Percentiles rank a stretch among this genome's conserved stretches.
These are phyloP conservation scores for Melinaea marsaeus DNA, from an alignment of 2,888 invertebrate genomes.

Conservation along the genomic window DNA sequence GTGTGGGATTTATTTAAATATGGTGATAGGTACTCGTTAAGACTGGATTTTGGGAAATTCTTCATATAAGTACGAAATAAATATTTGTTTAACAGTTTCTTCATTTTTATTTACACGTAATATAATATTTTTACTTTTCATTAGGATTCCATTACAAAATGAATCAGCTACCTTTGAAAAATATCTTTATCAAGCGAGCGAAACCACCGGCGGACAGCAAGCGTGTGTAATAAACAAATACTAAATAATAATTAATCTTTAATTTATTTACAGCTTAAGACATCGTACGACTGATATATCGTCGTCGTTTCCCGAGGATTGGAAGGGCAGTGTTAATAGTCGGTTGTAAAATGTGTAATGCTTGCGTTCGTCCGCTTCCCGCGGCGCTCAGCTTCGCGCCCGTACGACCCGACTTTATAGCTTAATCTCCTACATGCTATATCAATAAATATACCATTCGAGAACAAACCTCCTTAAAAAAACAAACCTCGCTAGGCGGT, in stretches of 20 bases:
- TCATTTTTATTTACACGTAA: too few species aligned
- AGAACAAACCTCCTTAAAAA: slow-evolving; percentile 48
- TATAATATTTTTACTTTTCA: too few species aligned
- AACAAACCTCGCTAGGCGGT: slow-evolving; percentile 31
- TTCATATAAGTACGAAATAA: too few species aligned
- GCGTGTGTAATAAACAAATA: too few species aligned
- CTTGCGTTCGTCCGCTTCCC: slow-evolving; percentile 53
- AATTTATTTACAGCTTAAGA: background rate
- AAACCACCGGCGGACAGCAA: too few species aligned
- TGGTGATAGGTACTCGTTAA: too few species aligned
- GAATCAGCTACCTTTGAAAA: too few species aligned
- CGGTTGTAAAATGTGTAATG: slow-evolving; percentile 65
- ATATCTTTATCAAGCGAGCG: too few species aligned
- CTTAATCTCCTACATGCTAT: slow-evolving; percentile 70
- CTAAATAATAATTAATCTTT: background rate
- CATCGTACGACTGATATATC: background rate
- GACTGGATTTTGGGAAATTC: too few species aligned
- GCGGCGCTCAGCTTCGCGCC: slow-evolving; percentile 66
- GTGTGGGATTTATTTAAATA: too few species aligned
- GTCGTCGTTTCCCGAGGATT: slow-evolving; percentile 16
- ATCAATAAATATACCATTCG: slow-evolving; percentile 65
- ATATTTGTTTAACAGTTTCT: too few species aligned
- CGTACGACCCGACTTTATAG: slow-evolving; percentile 62
- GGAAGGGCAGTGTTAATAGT: slow-evolving; percentile 36
- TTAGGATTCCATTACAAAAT: too few species aligned